These are phyloP conservation scores for Oasisia sp. DNA, from an alignment of 2,888 invertebrate species.

Conservation along the genomic window DNA sequence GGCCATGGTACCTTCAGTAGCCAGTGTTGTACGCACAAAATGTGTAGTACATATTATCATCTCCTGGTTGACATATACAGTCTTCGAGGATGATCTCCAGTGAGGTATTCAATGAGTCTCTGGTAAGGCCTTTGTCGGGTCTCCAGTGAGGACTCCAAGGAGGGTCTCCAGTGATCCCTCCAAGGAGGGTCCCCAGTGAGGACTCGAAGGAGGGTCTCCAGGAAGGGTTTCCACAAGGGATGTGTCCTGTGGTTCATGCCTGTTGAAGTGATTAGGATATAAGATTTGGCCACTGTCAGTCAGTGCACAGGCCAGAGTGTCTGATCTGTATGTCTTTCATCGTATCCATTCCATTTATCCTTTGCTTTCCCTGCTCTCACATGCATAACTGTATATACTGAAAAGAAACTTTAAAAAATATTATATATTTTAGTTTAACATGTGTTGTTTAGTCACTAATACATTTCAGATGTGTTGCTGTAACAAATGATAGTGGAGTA, in stretches of 20 bases:
- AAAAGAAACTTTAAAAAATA: background rate
- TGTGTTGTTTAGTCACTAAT: background rate
- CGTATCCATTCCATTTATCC: too few species aligned
- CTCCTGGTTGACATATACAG: background rate
- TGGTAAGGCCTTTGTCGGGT: too few species aligned
- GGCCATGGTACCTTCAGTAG: background rate
- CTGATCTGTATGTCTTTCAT: too few species aligned
- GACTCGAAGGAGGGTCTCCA: background rate
- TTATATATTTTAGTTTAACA: background rate
- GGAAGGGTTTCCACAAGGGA: background rate
- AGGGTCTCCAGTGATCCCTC: too few species aligned
- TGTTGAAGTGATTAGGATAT: background rate
- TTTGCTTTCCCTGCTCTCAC: background rate
- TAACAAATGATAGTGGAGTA: background rate
- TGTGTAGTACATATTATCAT: background rate
- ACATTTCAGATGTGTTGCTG: background rate
- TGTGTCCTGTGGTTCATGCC: background rate
- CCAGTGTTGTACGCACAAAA: background rate
- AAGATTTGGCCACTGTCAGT: background rate
- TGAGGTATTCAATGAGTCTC: too few species aligned
- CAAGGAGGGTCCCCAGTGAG: background rate
- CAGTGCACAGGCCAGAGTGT: too few species aligned
- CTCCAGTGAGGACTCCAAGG: too few species aligned
- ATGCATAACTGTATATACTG: background rate
- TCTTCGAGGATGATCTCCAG: too few species aligned